Evolutionary conservation across 1,140 invertebrate species (phyloP).

Genomic region (Dermatophagoides farinae): DNA sequence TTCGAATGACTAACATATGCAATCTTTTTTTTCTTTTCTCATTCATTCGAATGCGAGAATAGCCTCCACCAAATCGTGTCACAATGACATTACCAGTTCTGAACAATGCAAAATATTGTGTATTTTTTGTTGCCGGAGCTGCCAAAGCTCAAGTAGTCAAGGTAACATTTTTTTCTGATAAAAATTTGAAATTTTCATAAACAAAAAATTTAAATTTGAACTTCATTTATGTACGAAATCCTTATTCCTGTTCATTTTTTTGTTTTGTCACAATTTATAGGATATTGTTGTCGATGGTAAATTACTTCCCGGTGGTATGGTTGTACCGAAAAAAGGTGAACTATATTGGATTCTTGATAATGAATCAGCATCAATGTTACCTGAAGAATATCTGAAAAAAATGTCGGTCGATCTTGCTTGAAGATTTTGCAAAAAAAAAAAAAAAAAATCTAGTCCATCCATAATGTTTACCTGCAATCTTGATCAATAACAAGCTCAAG

Average conservation of each 20-base stretch:
- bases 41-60: background rate
- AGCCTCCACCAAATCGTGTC: conserved; percentile 62
- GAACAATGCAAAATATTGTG: conserved; percentile 58
- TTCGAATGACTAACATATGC: background rate
- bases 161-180: conserved; percentile 29
- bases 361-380: conserved; percentile 34
- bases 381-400: background rate
- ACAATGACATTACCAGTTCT: conserved; percentile 82
- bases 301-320: conserved; percentile 43
- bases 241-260: background rate
- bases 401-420: background rate
- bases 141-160: conserved; percentile 74
- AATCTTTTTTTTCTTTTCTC: background rate
- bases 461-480: too few relatives aligned
- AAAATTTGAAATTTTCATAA: too few relatives aligned
- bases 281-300: conserved; percentile 43
- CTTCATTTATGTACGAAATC: background rate
- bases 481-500: too few relatives aligned
- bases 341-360: conserved; percentile 59
- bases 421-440: too few relatives aligned
- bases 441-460: too few relatives aligned
- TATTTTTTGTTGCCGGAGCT: conserved; percentile 61
- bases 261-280: conserved; percentile 30
- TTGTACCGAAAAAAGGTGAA: conserved; percentile 43
- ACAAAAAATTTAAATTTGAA: background rate